Conservation (phyloP, 37 sponge, comb jelly and placozoan genomes). For the Mnemiopsis leidyi region DNA sequence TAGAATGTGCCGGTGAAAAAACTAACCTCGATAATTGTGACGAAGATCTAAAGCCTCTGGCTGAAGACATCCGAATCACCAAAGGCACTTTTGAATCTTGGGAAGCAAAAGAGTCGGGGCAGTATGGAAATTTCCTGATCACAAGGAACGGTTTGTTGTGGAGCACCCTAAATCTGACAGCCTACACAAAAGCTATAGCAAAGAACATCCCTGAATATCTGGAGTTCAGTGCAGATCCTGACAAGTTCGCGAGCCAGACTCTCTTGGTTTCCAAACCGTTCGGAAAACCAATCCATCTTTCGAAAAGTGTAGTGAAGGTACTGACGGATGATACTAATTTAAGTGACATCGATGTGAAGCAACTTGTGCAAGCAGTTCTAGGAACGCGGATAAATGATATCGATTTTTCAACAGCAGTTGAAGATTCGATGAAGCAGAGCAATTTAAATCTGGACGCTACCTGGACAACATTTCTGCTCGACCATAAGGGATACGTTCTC, state of each 20-base stretch:
- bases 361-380: background rate
- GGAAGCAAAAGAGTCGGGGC: background rate
- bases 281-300: background rate
- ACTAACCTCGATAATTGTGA: background rate
- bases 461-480: background rate
- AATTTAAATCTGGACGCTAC: background rate
- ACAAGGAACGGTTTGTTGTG: background rate
- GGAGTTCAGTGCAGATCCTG: conserved; percentile 48
- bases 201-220: background rate
- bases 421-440: background rate
- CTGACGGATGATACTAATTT: background rate
- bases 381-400: background rate
- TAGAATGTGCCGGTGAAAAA: background rate
- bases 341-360: background rate
- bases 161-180: background rate
- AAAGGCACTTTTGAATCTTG: background rate
- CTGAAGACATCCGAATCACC: background rate
- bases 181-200: background rate
- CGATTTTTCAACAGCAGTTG: background rate
- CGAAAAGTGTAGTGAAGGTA: conserved; percentile 15
- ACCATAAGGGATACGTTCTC: conserved; percentile 22
- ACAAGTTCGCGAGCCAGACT: background rate
- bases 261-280: background rate
- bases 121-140: background rate
- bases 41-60: background rate